A percentile compares a stretch with the other conserved stretches of the same genome.
phyloP scores from a whole-genome alignment of 1,140 invertebrate genomes.

The Tribolium madens region DNA sequence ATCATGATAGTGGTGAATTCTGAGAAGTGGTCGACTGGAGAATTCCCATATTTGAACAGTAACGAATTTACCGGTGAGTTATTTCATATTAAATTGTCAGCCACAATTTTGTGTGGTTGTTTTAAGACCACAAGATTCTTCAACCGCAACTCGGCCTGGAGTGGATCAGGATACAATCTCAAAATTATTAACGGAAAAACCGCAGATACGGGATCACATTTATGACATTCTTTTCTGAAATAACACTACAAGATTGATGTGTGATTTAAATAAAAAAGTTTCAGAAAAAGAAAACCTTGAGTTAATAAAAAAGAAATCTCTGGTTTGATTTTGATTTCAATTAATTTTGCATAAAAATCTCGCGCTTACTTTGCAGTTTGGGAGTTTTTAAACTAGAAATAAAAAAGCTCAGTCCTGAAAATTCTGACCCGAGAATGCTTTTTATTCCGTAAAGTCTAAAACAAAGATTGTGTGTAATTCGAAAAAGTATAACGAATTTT shows the following conservation, averaged over 20 bases:
- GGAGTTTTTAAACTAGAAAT: too few species aligned
- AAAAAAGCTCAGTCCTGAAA: too few species aligned
- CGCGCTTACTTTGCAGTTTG: too few species aligned
- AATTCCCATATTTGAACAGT: conserved; percentile 22
- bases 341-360: too few species aligned
- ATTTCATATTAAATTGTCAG: conserved; percentile 12
- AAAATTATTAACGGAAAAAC: background rate
- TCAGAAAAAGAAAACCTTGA: too few species aligned
- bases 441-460: too few species aligned
- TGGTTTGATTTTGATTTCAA: too few species aligned
- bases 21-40: background rate
- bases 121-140: conserved; percentile 23
- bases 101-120: conserved; percentile 10
- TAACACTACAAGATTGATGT: background rate
- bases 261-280: too few species aligned
- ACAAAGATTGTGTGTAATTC: too few species aligned
- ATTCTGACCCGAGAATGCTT: too few species aligned
- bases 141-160: background rate
- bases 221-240: background rate
- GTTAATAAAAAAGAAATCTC: too few species aligned
- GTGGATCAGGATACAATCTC: background rate
- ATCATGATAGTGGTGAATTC: conserved; percentile 10
- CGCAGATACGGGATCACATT: background rate
- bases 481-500: too few species aligned
- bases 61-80: conserved; percentile 22